Conservation (phyloP, 1,140 invertebrate genomes). For the Drosophila sulfurigaster region DNA sequence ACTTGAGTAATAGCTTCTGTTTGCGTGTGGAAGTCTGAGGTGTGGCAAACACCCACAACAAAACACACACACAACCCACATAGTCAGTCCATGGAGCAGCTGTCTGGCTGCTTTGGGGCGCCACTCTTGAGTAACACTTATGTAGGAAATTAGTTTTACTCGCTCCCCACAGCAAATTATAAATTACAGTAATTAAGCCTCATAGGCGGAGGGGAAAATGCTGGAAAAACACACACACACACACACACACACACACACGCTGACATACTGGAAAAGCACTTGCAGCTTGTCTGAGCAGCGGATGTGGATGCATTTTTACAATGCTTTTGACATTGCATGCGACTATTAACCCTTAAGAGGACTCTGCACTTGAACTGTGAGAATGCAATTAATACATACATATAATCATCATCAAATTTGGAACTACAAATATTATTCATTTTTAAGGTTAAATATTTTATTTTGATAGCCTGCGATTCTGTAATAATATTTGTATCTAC, state of each 20-base stretch:
- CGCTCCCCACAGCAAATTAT: conserved; percentile 26
- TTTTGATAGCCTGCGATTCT: too few species aligned
- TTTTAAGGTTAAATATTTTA: too few species aligned
- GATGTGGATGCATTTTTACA: conserved; percentile 65
- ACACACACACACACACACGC: conserved; percentile 2
- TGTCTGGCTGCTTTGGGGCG: conserved; percentile 30
- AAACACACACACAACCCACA: conserved; percentile 4
- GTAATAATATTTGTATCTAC: too few species aligned
- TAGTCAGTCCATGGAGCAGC: conserved; percentile 41
- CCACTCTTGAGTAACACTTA: conserved; percentile 28
- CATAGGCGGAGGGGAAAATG: conserved; percentile 14
- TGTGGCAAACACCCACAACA: conserved; percentile 1
- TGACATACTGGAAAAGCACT: conserved; percentile 10
- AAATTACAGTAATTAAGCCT: conserved; percentile 62
- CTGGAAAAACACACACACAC: conserved; percentile 7
- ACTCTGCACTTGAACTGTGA: not conserved
- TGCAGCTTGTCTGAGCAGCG: conserved; percentile 43
- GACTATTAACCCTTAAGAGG: conserved; percentile 44
- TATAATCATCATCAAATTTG: not conserved
- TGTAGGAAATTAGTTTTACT: conserved; percentile 54
- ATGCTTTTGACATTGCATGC: conserved; percentile 29
- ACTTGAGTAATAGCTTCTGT: conserved; percentile 53
- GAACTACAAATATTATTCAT: too few species aligned
- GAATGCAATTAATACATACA: not conserved
- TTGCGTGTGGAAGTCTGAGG: not conserved